These are phyloP conservation scores for Picus viridis DNA, from an alignment of 2,797 vertebrate genomes.

Conservation along the genomic window DNA sequence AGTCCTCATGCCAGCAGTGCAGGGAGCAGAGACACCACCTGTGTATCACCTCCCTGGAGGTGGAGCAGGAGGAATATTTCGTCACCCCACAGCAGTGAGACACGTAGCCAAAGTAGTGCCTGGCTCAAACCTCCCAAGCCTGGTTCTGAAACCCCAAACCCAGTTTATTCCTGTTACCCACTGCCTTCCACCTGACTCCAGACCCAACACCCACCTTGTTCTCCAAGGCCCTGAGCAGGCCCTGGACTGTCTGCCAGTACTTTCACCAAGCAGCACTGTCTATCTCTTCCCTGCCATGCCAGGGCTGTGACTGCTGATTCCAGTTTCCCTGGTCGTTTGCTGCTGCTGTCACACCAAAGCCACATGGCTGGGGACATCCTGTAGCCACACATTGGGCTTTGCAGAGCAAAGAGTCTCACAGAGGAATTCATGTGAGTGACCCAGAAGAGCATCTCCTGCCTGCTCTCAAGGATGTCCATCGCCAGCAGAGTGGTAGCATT, in stretches of 20 bases:
- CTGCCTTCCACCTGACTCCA: background rate
- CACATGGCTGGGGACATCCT: background rate
- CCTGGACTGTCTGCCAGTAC: background rate
- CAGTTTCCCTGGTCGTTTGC: rapidly evolving
- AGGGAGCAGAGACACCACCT: rapidly evolving
- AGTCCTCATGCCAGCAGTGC: background rate
- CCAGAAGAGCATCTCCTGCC: rapidly evolving
- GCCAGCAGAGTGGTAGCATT: rapidly evolving
- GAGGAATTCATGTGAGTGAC: background rate
- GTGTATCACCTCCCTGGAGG: background rate
- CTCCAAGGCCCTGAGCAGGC: background rate
- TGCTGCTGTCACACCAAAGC: background rate
- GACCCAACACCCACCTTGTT: background rate
- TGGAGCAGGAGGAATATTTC: background rate
- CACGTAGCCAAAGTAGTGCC: rapidly evolving
- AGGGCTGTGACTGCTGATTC: background rate
- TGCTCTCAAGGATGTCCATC: background rate
- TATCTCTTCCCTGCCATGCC: background rate
- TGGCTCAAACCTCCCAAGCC: background rate
- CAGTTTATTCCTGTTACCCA: background rate
- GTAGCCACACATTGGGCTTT: rapidly evolving
- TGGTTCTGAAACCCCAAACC: rapidly evolving
- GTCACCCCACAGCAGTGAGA: rapidly evolving
- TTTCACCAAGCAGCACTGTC: background rate
- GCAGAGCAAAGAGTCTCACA: background rate